A percentile compares a stretch with the other conserved stretches of the same genome.
phyloP scores from a whole-genome alignment of 2,888 invertebrate species.

The Lasioglossum oenotherae region DNA sequence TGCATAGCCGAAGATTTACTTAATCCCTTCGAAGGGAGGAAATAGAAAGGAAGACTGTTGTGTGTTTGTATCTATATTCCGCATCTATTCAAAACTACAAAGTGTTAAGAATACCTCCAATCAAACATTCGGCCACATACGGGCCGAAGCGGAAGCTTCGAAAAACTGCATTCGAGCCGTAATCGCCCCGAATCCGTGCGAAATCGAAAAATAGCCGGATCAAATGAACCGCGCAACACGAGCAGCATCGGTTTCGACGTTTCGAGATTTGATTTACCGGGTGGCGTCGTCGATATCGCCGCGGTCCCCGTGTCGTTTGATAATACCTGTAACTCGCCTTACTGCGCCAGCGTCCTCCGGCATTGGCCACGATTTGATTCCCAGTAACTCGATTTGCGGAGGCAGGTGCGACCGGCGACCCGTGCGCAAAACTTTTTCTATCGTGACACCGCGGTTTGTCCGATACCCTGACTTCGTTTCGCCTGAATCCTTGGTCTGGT shows the following conservation, averaged over 20 bases:
- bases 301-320: constrained; percentile 6
- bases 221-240: constrained; percentile 6
- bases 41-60: too few relatives aligned
- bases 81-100: too few relatives aligned
- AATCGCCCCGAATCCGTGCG: not conserved
- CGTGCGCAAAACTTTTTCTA: not conserved
- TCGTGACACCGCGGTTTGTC: not conserved
- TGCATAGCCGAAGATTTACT: not conserved
- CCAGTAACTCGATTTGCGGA: constrained; percentile 16
- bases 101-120: not conserved
- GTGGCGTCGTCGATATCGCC: constrained; percentile 2
- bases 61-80: too few relatives aligned
- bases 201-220: constrained; percentile 1
- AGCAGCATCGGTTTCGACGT: not conserved
- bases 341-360: not conserved
- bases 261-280: constrained; percentile 15
- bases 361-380: constrained; percentile 18
- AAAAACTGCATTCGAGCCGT: not conserved
- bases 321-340: constrained; percentile 18
- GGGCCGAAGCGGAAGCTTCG: not conserved
- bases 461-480: constrained; percentile 9
- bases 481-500: not conserved
- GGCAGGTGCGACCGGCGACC: not conserved
- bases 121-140: not conserved
- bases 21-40: not conserved